Evolutionary conservation across 2,888 invertebrate genomes (phyloP).

Genomic region (Mythimna impura): DNA sequence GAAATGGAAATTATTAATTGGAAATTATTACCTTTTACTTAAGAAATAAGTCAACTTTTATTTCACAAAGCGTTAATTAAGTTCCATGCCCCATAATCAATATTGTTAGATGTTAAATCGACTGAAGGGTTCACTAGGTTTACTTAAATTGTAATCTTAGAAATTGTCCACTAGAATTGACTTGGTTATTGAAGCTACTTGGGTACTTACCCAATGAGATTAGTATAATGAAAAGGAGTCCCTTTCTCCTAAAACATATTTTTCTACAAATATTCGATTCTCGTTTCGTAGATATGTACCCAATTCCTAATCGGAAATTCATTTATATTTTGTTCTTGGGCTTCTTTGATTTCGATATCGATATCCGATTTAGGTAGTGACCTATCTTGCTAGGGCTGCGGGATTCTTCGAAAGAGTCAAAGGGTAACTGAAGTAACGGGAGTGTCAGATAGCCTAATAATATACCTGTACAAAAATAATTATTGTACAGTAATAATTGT

Average conservation of each 20-base stretch:
- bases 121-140: conserved; percentile 49
- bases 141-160: conserved; percentile 56
- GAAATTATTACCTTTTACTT: not conserved
- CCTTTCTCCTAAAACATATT: not conserved
- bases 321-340: not conserved
- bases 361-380: not conserved
- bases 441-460: no score
- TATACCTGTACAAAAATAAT: no score
- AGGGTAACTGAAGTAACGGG: no score
- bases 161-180: conserved; percentile 60
- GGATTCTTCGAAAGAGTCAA: no score
- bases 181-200: conserved; percentile 35
- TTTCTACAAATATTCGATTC: conserved; percentile 1
- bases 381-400: no score
- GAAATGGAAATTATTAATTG: not conserved
- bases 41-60: not conserved
- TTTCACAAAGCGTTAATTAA: conserved; percentile 56
- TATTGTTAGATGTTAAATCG: conserved; percentile 57
- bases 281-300: not conserved
- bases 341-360: conserved; percentile 7
- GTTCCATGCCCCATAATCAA: conserved; percentile 40
- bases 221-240: conserved; percentile 9
- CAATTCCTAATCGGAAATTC: conserved; percentile 8
- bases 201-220: conserved; percentile 27
- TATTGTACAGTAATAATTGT: no score